Evolutionary conservation across 35 echinoderm and acorn worm genomes (phyloP).

Genomic region (Apostichopus californicus): DNA sequence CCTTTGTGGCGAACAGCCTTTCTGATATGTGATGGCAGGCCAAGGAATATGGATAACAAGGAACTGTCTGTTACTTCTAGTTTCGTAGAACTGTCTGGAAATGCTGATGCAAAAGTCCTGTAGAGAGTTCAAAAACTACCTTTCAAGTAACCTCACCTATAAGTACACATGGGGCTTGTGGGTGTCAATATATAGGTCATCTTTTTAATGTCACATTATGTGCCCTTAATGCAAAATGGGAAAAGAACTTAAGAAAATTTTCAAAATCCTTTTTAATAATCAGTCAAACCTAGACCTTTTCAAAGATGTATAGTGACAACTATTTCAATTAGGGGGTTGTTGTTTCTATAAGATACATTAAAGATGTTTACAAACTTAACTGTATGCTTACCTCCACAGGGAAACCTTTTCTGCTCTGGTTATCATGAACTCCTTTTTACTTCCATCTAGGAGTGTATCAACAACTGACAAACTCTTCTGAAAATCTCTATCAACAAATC

Average conservation of each 20-base stretch:
- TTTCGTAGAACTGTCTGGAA: not conserved
- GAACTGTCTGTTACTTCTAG: slow-evolving; percentile 40
- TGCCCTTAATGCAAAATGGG: too few species aligned
- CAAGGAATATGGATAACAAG: slow-evolving; percentile 32
- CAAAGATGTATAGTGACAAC: too few species aligned
- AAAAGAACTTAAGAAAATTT: too few species aligned
- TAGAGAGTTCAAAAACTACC: not conserved
- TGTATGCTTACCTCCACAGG: slow-evolving; percentile 21
- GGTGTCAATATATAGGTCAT: too few species aligned
- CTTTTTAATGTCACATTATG: too few species aligned
- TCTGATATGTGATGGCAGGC: slow-evolving; percentile 47
- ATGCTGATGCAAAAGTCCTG: slow-evolving; percentile 38
- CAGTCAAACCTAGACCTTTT: too few species aligned
- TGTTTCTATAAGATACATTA: too few species aligned
- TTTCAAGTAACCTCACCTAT: too few species aligned
- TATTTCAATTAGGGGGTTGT: too few species aligned
- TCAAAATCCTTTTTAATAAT: too few species aligned
- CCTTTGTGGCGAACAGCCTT: slow-evolving; percentile 22
- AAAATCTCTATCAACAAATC: not conserved
- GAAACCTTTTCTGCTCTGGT: slow-evolving; percentile 45
- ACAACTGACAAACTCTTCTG: not conserved
- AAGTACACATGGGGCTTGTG: too few species aligned
- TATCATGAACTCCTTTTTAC: slow-evolving; percentile 43
- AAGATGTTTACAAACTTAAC: not conserved
- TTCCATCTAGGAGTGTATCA: slow-evolving; percentile 37